Percentiles rank a stretch among this genome's conserved stretches.
phyloP scores from a whole-genome alignment of 2,888 invertebrate genomes.

The Orchesella flavescens region DNA sequence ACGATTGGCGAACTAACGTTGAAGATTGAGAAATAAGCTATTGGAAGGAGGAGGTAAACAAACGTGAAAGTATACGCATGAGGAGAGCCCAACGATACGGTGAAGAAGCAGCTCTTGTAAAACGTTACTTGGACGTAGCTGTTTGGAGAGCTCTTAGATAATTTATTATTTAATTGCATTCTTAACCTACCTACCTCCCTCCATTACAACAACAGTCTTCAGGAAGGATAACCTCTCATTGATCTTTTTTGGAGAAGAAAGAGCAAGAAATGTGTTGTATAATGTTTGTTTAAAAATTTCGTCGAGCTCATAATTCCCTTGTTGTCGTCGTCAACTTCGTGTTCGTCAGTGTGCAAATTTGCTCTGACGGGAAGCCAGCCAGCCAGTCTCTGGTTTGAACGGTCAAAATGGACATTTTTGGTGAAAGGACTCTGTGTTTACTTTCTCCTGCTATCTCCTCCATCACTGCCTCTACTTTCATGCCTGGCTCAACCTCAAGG shows the following conservation, averaged over 20 bases:
- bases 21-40: too few relatives aligned
- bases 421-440: constrained; percentile 66
- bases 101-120: background rate
- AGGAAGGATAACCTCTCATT: constrained; percentile 7
- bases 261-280: constrained; percentile 18
- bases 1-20: too few relatives aligned
- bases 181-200: background rate
- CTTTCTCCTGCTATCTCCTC: constrained; percentile 60
- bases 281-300: constrained; percentile 29
- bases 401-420: constrained; percentile 59
- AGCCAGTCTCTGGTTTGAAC: constrained; percentile 43
- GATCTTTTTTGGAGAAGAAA: constrained; percentile 1
- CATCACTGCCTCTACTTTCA: constrained; percentile 67
- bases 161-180: constrained; percentile 16
- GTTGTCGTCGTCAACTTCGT: constrained; percentile 30
- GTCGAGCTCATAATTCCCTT: constrained; percentile 28
- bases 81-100: background rate
- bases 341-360: constrained; percentile 42
- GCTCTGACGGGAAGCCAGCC: constrained; percentile 53
- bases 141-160: constrained; percentile 11
- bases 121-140: background rate
- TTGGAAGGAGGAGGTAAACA: too few relatives aligned
- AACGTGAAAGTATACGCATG: too few relatives aligned
- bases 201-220: constrained; percentile 3
- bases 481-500: constrained; percentile 65